Percentiles rank a stretch among this genome's conserved stretches.
Evolutionary conservation across 2,113 vertebrate species (phyloP).

Genomic region (Macquaria ambigua): DNA sequence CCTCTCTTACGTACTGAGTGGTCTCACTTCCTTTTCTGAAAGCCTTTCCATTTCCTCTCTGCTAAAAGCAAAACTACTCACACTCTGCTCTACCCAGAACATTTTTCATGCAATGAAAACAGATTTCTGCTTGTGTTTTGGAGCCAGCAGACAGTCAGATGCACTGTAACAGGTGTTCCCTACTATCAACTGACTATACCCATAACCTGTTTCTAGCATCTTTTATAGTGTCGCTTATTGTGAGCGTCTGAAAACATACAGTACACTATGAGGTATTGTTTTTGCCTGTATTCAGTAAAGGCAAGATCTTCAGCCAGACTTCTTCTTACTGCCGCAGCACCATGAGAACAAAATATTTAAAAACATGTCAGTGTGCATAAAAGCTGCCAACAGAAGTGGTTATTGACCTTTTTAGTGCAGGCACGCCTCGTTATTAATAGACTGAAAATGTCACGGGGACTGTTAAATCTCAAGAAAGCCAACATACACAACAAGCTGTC

Average conservation of each 20-base stretch:
- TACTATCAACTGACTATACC: neutral
- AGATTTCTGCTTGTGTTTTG: constrained; percentile 7
- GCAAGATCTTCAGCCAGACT: neutral
- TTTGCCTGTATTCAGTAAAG: neutral
- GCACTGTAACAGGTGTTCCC: neutral
- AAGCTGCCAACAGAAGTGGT: constrained; percentile 17
- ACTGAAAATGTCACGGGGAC: constrained; percentile 13
- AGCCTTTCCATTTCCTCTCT: constrained; percentile 77
- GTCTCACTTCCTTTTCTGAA: constrained; percentile 76
- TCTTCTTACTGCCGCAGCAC: neutral
- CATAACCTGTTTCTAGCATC: neutral
- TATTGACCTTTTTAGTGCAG: constrained; percentile 27
- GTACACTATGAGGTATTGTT: neutral
- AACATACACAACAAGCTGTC: neutral
- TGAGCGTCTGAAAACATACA: neutral
- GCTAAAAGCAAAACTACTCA: constrained; percentile 44
- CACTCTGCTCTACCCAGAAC: constrained; percentile 14
- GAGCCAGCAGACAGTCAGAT: neutral
- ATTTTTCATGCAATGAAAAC: constrained; percentile 17
- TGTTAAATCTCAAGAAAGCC: neutral
- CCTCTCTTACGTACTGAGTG: constrained; percentile 65
- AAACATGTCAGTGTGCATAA: constrained; percentile 7
- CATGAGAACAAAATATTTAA: neutral
- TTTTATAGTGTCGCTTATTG: neutral
- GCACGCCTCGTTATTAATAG: constrained; percentile 13